A percentile compares a stretch with the other conserved stretches of the same genome.
These are phyloP conservation scores for Merodon equestris DNA, from an alignment of 2,888 invertebrate species.

Conservation along the genomic window DNA sequence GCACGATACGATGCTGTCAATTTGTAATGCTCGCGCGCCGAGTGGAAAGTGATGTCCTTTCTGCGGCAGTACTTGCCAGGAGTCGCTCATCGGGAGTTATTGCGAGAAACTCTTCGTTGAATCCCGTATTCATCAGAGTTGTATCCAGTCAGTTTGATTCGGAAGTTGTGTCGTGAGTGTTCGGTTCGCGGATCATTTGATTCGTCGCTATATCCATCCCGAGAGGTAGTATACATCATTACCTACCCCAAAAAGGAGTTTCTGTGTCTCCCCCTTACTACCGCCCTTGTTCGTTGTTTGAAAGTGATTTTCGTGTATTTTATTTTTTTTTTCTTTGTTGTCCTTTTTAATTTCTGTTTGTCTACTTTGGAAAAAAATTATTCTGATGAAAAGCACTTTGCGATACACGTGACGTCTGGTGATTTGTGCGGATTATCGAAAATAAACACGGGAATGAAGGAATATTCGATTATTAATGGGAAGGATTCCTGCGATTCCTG, in stretches of 20 bases:
- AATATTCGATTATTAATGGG: neutral
- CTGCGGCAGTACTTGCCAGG: slow-evolving; percentile 46
- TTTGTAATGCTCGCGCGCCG: slow-evolving; percentile 6
- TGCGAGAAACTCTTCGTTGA: slow-evolving; percentile 33
- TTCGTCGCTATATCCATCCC: slow-evolving; percentile 22
- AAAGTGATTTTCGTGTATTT: slow-evolving; percentile 7
- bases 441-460: slow-evolving; percentile 19
- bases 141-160: slow-evolving; percentile 47
- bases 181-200: slow-evolving; percentile 59
- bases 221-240: slow-evolving; percentile 54
- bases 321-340: slow-evolving; percentile 12
- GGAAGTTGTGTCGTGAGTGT: slow-evolving; percentile 42
- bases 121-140: slow-evolving; percentile 10
- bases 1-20: slow-evolving; percentile 32
- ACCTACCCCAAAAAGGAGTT: slow-evolving; percentile 65
- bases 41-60: slow-evolving; percentile 13
- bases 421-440: slow-evolving; percentile 62
- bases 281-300: neutral
- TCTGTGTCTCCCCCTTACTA: slow-evolving; percentile 3
- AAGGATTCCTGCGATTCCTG: slow-evolving; percentile 13
- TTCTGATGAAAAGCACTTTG: slow-evolving; percentile 12
- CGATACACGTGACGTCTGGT: slow-evolving; percentile 55
- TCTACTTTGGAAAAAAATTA: slow-evolving; percentile 7
- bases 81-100: slow-evolving; percentile 32
- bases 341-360: slow-evolving; percentile 13